Evolutionary conservation across 2,888 invertebrate species (phyloP).

Genomic region (Myopa testacea): DNA sequence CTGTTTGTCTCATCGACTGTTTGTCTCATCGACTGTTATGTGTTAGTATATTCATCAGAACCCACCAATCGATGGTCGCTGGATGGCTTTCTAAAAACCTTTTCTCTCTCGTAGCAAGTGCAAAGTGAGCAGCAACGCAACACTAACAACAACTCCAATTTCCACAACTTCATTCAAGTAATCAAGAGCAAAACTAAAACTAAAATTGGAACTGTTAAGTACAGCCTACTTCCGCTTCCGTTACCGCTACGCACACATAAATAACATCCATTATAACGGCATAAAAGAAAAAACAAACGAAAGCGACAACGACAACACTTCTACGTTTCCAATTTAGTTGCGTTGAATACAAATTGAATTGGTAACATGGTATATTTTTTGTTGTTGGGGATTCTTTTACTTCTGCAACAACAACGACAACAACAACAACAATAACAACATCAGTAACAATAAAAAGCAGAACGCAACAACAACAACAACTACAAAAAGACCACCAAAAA

Average conservation of each 20-base stretch:
- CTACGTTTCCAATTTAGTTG: constrained; percentile 35
- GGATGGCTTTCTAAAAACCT: too few relatives aligned
- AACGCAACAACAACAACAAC: not conserved
- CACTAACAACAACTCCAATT: constrained; percentile 19
- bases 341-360: constrained; percentile 38
- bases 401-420: constrained; percentile 1
- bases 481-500: not conserved
- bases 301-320: constrained; percentile 22
- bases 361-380: constrained; percentile 10
- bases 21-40: too few relatives aligned
- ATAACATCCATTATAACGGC: constrained; percentile 28
- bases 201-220: constrained; percentile 16
- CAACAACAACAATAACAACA: constrained; percentile 5
- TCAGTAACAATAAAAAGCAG: too few relatives aligned
- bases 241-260: constrained; percentile 10
- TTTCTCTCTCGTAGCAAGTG: not conserved
- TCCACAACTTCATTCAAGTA: constrained; percentile 5
- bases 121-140: not conserved
- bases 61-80: too few relatives aligned
- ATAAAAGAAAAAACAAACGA: constrained; percentile 10
- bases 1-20: too few relatives aligned
- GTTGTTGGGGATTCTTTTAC: not conserved
- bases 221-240: constrained; percentile 12
- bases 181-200: constrained; percentile 1
- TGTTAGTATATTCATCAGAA: too few relatives aligned